Base-by-base conservation (phyloP, 2,113 vertebrate species). In the Trematomus loennbergii region DNA sequence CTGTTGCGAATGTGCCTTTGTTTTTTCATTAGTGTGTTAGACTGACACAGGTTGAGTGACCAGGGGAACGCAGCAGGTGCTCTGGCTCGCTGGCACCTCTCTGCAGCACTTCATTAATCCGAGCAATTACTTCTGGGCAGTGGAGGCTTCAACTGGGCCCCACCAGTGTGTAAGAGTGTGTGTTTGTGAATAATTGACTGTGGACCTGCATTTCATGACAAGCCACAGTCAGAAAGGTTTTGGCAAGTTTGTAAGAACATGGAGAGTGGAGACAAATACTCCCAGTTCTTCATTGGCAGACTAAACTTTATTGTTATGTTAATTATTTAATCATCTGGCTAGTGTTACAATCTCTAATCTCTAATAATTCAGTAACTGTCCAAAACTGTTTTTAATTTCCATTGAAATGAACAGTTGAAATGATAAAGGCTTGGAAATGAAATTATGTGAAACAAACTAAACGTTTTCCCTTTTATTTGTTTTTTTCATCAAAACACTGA, bases 91-190 rank as follows among this genome's bases (percentile, higher is more conserved):
- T 57, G 77, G 84, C 83, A 74, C 74, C 87, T 83, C 57, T 22
- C 83, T 9, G 88, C 86, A 84, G 82, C 88, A 88, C 88, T 91
- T 94, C 80, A 93, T 93, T 93, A 92, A 87, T 78, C 22, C 11
- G 81, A 83, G 86, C 90, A 87, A 94, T 93, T 91, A 92, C 89
- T 91, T 89, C 88, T 89, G 89, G 85, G 74, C 85, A 89, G 82
- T 66, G 10, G 50, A 66, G 87, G 87, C 82, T 89, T 91, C 89
- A 88, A 81, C 75, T 58, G 80, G 43, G 73, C 49, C 82, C 18
- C 49, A 59, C 60, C 64, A 72, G 29, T 29, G 29, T 29, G 29
- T 29, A 29, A 29, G 75, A 52, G 83, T 22, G 75, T 54, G 72
- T 43, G 82, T 77, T 74, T 87, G 83, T 49, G 67, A 60, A 76